Conservation (phyloP, 2,797 vertebrate genomes). For the Spinus olivaceus region DNA sequence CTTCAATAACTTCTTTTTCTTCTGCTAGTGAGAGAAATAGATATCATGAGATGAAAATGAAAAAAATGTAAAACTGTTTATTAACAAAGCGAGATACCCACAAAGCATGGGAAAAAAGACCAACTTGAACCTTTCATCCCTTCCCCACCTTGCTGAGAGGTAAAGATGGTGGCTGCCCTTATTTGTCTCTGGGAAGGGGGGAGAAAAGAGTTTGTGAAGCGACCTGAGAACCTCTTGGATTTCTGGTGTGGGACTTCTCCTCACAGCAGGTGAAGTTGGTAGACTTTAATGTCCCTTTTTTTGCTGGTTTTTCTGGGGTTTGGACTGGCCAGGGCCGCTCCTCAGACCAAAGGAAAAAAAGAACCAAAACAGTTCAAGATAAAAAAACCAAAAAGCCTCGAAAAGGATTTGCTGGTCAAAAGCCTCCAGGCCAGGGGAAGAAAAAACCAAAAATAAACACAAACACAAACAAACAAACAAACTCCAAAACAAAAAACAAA, state of each 20-base stretch:
- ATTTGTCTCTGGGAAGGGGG: neutral
- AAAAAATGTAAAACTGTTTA: neutral
- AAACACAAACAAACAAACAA: neutral
- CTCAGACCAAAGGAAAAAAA: neutral
- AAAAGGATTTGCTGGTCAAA: neutral
- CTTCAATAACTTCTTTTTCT: neutral
- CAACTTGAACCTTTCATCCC: neutral
- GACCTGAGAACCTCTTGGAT: neutral
- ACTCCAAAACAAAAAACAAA: neutral
- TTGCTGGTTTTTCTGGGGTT: neutral
- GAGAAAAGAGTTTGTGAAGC: neutral
- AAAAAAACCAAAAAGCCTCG: neutral
- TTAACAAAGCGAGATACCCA: neutral
- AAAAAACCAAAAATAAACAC: neutral
- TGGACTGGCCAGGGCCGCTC: accelerated
- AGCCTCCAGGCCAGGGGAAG: neutral
- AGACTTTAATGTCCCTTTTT: neutral
- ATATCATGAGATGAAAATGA: neutral
- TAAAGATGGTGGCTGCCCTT: neutral
- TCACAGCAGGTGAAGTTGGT: neutral
- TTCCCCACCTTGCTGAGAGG: neutral
- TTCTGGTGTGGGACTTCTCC: neutral
- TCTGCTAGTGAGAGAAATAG: neutral
- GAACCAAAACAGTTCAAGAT: neutral
- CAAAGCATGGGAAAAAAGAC: neutral